phyloP scores from a whole-genome alignment of 2,113 vertebrate genomes.

The Ardeotis arabs region DNA sequence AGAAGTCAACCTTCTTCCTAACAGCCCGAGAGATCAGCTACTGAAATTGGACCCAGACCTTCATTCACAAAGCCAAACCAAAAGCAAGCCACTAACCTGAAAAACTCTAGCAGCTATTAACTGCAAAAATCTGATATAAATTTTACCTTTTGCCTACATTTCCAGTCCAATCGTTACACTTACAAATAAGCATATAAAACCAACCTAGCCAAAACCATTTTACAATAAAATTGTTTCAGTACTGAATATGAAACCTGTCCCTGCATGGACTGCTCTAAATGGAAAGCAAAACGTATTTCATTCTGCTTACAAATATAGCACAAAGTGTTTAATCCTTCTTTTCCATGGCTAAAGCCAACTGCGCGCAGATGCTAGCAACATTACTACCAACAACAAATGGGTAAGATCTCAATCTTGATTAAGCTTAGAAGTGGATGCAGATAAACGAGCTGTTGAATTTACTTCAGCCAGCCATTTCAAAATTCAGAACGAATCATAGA shows the following conservation, averaged over 20 bases:
- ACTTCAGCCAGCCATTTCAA: background rate
- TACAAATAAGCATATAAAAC: background rate
- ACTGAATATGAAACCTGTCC: background rate
- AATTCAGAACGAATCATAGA: background rate
- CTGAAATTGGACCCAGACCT: background rate
- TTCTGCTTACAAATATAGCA: constrained; percentile 59
- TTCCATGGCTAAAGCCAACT: constrained; percentile 48
- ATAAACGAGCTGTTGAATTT: background rate
- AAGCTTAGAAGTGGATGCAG: background rate
- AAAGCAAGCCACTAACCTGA: background rate
- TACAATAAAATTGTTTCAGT: background rate
- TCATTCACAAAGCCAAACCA: background rate
- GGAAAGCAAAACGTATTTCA: constrained; percentile 34
- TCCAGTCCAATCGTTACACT: background rate
- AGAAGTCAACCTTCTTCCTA: background rate
- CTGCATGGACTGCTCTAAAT: background rate
- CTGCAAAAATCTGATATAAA: background rate
- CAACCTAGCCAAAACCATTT: background rate
- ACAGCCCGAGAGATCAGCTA: background rate
- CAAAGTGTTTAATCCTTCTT: constrained; percentile 52
- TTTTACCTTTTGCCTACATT: background rate
- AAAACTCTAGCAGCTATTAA: background rate
- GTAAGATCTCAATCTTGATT: background rate
- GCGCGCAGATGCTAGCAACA: background rate
- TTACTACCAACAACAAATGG: background rate